Conservation (phyloP, 2,888 invertebrate genomes). For the Gonocerus acuteangulatus region DNA sequence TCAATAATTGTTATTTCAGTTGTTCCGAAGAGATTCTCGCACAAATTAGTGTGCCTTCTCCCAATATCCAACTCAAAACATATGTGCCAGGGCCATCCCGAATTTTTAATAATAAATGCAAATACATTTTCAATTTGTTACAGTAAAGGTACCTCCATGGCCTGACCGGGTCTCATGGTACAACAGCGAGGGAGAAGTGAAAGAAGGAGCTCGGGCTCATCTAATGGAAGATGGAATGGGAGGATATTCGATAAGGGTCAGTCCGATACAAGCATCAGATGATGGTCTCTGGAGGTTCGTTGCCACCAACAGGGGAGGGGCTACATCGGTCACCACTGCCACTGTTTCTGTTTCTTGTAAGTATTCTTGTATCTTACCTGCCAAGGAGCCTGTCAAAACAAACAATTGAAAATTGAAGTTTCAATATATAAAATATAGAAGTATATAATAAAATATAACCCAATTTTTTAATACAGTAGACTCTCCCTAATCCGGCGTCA, state of each 20-base stretch:
- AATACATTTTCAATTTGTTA: constrained; percentile 16
- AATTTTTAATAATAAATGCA: too few species aligned
- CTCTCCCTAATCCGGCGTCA: too few species aligned
- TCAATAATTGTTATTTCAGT: too few species aligned
- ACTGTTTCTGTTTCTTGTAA: constrained; percentile 70
- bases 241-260: constrained; percentile 66
- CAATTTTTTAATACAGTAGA: too few species aligned
- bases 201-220: constrained; percentile 54
- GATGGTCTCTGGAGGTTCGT: constrained; percentile 88
- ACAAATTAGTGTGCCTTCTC: too few species aligned
- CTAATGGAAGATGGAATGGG: constrained; percentile 75
- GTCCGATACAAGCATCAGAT: constrained; percentile 67
- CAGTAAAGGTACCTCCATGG: constrained; percentile 78
- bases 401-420: too few species aligned
- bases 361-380: constrained; percentile 39
- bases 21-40: too few species aligned
- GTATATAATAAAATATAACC: too few species aligned
- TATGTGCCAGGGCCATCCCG: too few species aligned
- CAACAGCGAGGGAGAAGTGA: constrained; percentile 70
- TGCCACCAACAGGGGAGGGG: constrained; percentile 66
- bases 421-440: too few species aligned
- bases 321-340: constrained; percentile 67
- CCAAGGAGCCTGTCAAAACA: too few species aligned
- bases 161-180: constrained; percentile 76
- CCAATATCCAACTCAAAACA: too few species aligned